These are phyloP conservation scores for Rotaria socialis DNA, from an alignment of 2,888 invertebrate species.

Conservation along the genomic window DNA sequence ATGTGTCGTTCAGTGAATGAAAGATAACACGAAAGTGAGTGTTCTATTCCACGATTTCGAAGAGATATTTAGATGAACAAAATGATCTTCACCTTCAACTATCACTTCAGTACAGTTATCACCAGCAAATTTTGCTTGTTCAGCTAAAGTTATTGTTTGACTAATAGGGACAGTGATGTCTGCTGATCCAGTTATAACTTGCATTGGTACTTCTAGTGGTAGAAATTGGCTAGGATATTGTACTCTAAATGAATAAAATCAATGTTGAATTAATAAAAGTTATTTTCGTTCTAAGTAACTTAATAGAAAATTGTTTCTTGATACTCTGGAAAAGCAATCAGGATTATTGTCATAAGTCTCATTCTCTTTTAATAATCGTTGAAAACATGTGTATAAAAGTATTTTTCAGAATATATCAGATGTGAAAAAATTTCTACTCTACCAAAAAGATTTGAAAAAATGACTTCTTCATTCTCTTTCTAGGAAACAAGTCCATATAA, in stretches of 20 bases:
- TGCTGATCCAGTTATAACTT: background rate
- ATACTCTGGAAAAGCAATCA: no score
- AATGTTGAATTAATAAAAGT: no score
- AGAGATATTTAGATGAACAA: background rate
- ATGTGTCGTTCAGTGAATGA: background rate
- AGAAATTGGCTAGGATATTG: background rate
- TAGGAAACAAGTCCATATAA: no score
- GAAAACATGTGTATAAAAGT: no score
- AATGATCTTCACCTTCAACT: background rate
- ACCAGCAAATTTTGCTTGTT: background rate
- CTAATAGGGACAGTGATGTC: background rate
- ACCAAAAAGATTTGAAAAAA: no score
- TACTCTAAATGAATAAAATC: background rate
- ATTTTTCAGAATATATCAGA: no score
- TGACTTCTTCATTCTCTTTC: no score
- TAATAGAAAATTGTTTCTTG: no score
- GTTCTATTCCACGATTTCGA: background rate
- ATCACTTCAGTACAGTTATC: background rate
- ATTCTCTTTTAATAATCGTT: no score
- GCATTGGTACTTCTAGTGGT: background rate
- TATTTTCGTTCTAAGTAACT: no score
- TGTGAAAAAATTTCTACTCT: no score
- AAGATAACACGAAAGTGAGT: background rate
- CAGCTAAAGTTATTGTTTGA: background rate
- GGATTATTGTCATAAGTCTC: no score